Evolutionary conservation across 2,797 vertebrate species (phyloP), one percentile per base, ranked within the genome.

Genomic region (Netta rufina): DNA sequence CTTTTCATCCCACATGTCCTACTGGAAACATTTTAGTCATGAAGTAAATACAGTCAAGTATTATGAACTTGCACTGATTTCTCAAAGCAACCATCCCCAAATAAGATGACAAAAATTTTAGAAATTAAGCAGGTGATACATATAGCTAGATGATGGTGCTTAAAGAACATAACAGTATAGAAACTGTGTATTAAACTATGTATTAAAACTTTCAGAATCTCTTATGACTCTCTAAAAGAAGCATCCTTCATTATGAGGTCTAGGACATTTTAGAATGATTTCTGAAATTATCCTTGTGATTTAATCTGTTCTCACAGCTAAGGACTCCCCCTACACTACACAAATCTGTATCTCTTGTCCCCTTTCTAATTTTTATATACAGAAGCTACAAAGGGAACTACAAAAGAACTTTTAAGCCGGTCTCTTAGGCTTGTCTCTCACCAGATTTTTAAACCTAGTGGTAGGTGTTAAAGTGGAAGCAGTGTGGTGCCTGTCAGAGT

Each of bases 251-350:
- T 38, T 39, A 49, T 15, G 21, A 80, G 8, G 4, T 13, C 41
- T 9, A 67, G 32, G 30, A 51, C 15, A 70, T 86, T 80, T 73
- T 41, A 77, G 51, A 84, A 51, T 78, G 1, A 62, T 64, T 95
- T 92, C 39, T 84, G 67, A 54, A 93, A 61, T 11, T 18, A 11
- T 57, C 30, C 20, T n/a, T 5, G 79, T 87, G 39, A 82, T 71
- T 27, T 43, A 47, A 15, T 64, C 71, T 76, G 71, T 67, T 38
- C 13, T 75, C 43, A 33, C 11, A 33, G 64, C 47, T 64, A 28
- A 32, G 73, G 32, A 24, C 11, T 67, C 19, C 4, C 16, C 8
- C 21, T 64, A 65, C 49, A 45, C 0, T 0, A 5, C 13, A 7
- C 19, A 65, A 62, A 33, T 74, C n/a, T 64, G 38, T 78, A 36